Percentiles rank a stretch among this genome's conserved stretches.
Evolutionary conservation across 1,140 invertebrate species (phyloP).

Genomic region (Phymastichus coffea): DNA sequence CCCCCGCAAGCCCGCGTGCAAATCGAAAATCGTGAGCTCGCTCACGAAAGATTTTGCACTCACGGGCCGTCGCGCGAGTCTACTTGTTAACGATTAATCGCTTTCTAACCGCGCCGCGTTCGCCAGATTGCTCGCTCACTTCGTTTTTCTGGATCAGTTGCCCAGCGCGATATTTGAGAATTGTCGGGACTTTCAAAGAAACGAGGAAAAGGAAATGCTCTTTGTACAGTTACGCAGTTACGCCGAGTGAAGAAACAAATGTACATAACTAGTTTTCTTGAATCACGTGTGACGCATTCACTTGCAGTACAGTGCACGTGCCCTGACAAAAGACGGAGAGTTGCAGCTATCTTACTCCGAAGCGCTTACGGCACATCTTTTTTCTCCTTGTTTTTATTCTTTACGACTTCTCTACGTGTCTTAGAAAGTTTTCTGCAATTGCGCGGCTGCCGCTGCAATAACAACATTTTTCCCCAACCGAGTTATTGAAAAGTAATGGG

Average conservation of each 20-base stretch:
- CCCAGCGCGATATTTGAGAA: too few species aligned
- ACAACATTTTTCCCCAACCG: too few species aligned
- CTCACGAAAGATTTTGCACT: constrained; percentile 10
- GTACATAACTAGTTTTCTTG: not conserved
- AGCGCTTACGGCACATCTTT: not conserved
- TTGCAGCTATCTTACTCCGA: not conserved
- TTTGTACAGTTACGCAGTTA: too few species aligned
- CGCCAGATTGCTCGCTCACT: not conserved
- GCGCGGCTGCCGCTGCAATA: too few species aligned
- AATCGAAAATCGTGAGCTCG: too few species aligned
- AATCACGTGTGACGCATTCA: constrained; percentile 9
- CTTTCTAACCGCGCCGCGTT: constrained; percentile 6
- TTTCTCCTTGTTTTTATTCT: not conserved
- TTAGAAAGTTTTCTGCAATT: not conserved
- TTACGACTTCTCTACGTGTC: too few species aligned
- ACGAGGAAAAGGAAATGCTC: too few species aligned
- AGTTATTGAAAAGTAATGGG: too few species aligned
- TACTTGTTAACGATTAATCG: constrained; percentile 1
- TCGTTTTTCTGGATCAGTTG: too few species aligned
- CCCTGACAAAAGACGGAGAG: not conserved
- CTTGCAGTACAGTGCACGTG: not conserved
- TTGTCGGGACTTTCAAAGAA: too few species aligned
- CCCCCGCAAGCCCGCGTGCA: not conserved
- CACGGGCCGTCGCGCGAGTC: not conserved
- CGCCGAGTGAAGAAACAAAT: too few species aligned